These are phyloP conservation scores for Lepilemur ruficaudatus DNA, from an alignment of 2,797 vertebrate species.

Conservation along the genomic window DNA sequence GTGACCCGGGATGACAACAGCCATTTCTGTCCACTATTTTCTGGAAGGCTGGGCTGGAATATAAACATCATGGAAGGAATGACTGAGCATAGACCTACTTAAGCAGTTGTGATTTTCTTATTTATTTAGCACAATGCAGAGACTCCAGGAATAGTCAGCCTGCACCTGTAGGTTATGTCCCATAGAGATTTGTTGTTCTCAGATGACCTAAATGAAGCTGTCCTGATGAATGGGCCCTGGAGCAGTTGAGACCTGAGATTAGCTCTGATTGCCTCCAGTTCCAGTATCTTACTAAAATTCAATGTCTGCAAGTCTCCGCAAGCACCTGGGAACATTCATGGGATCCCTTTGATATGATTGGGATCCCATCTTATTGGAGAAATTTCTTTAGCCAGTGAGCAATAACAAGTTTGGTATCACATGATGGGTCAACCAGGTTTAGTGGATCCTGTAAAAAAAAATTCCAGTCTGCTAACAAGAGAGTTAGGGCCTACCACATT, in stretches of 20 bases:
- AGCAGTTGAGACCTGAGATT: background rate
- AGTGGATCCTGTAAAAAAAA: background rate
- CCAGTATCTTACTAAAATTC: background rate
- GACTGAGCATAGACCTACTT: background rate
- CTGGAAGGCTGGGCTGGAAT: background rate
- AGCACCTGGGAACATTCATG: background rate
- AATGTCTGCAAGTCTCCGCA: background rate
- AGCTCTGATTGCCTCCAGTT: background rate
- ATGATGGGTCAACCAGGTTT: background rate
- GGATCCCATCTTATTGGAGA: background rate
- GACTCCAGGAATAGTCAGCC: background rate
- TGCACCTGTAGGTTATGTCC: background rate
- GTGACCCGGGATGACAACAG: background rate
- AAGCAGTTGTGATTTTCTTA: slow-evolving; percentile 36
- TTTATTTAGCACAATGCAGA: slow-evolving; percentile 61
- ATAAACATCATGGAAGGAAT: background rate
- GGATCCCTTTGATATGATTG: background rate
- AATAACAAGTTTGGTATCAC: background rate
- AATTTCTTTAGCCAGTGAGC: slow-evolving; percentile 47
- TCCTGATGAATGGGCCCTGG: background rate
- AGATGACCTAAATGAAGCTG: background rate
- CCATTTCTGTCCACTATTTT: background rate
- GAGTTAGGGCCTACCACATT: background rate
- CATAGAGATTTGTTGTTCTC: background rate
- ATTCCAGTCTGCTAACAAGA: background rate